A percentile compares a stretch with the other conserved stretches of the same genome.
Conservation (phyloP, 2,888 invertebrate genomes). For the Ethmia dodecea region DNA sequence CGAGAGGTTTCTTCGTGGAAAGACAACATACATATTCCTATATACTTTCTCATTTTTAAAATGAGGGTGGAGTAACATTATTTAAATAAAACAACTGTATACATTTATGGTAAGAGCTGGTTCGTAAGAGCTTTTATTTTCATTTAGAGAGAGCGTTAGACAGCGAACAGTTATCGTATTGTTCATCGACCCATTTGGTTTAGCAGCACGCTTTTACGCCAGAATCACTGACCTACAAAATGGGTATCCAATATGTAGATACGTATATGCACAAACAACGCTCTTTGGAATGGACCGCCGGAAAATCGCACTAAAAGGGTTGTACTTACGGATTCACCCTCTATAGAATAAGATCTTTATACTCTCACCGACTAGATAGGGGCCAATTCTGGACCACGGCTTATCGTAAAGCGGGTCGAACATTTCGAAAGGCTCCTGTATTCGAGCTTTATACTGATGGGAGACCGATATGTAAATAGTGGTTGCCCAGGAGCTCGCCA, state of each 20-base stretch:
- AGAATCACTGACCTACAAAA: slow-evolving; percentile 31
- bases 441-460: slow-evolving; percentile 84
- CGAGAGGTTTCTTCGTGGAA: no score
- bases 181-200: slow-evolving; percentile 32
- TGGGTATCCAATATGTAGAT: slow-evolving; percentile 18
- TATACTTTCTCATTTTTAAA: not conserved
- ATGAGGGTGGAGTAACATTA: not conserved
- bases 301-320: slow-evolving; percentile 3
- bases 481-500: slow-evolving; percentile 85
- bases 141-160: slow-evolving; percentile 16
- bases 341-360: slow-evolving; percentile 4
- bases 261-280: slow-evolving; percentile 11
- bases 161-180: slow-evolving; percentile 33
- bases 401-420: slow-evolving; percentile 91
- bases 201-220: slow-evolving; percentile 33
- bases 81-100: no score
- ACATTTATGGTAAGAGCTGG: no score
- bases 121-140: slow-evolving; percentile 15
- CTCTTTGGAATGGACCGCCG: slow-evolving; percentile 12
- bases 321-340: not conserved
- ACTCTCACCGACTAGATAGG: slow-evolving; percentile 84
- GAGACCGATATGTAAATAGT: slow-evolving; percentile 86
- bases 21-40: no score
- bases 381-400: slow-evolving; percentile 89
- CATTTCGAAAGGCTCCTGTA: slow-evolving; percentile 88